phyloP scores from a whole-genome alignment of 53 echinoderm and acorn worm genomes.

The Holothuria scabra region DNA sequence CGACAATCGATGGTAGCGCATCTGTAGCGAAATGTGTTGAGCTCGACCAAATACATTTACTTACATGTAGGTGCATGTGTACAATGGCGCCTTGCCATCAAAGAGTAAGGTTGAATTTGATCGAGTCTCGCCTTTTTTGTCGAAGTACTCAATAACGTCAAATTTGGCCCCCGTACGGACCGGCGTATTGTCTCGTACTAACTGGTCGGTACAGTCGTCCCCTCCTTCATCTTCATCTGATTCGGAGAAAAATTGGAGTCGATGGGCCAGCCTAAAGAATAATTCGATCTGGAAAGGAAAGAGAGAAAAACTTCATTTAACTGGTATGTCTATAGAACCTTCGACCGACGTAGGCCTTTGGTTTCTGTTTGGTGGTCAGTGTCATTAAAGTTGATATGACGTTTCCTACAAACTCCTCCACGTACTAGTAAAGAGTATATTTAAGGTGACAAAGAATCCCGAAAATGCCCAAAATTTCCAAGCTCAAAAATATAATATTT shows the following conservation, averaged over 20 bases:
- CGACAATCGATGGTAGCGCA: too few relatives aligned
- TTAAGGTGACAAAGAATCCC: too few relatives aligned
- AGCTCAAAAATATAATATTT: too few relatives aligned
- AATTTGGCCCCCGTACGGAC: not conserved
- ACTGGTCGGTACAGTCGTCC: conserved; percentile 3
- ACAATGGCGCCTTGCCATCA: not conserved
- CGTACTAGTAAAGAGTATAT: too few relatives aligned
- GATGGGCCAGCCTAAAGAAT: conserved; percentile 21
- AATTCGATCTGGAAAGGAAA: not conserved
- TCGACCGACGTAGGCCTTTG: too few relatives aligned
- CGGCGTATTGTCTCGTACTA: not conserved
- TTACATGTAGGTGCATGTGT: conserved; percentile 28
- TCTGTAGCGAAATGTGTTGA: too few relatives aligned
- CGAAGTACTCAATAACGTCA: not conserved
- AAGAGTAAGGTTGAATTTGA: not conserved
- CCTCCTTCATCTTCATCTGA: not conserved
- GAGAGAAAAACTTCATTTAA: too few relatives aligned
- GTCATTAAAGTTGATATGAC: too few relatives aligned
- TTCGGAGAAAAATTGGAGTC: conserved; percentile 1
- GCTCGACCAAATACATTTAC: not conserved
- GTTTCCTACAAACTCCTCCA: too few relatives aligned
- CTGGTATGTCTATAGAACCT: too few relatives aligned
- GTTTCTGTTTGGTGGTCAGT: too few relatives aligned
- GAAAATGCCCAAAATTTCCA: too few relatives aligned
- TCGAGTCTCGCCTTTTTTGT: not conserved